Conservation (phyloP, 1,140 invertebrate genomes). For the Diorhabda sublineata region DNA sequence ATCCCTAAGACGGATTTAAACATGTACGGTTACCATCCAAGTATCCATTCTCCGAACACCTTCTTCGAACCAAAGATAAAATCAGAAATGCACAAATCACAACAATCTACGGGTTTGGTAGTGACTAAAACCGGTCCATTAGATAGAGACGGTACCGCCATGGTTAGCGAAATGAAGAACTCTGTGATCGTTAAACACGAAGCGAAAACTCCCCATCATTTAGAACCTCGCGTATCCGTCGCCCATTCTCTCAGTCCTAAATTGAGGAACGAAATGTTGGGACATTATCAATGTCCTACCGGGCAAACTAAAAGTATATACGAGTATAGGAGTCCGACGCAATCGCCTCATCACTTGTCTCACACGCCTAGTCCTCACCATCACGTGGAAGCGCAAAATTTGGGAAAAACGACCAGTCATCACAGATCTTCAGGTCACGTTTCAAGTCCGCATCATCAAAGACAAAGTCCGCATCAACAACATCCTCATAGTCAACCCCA, state of each 20-base stretch:
- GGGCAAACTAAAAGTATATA: constrained; percentile 27
- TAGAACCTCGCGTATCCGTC: constrained; percentile 55
- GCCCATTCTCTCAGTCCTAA: constrained; percentile 62
- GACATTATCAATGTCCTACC: constrained; percentile 52
- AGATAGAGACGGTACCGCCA: constrained; percentile 51
- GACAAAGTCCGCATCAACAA: constrained; percentile 51
- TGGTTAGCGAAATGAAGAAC: constrained; percentile 65
- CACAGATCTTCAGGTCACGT: constrained; percentile 38
- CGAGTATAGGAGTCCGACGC: constrained; percentile 50
- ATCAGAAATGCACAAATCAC: constrained; percentile 43
- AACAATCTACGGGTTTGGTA: constrained; percentile 43
- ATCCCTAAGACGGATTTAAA: constrained; percentile 69
- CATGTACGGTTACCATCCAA: constrained; percentile 62
- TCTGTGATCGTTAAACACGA: constrained; percentile 77
- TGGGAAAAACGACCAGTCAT: constrained; percentile 36
- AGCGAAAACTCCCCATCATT: constrained; percentile 55
- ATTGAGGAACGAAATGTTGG: constrained; percentile 54
- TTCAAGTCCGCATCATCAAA: constrained; percentile 48
- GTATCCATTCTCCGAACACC: constrained; percentile 53
- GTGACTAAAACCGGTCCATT: constrained; percentile 45
- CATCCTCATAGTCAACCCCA: constrained; percentile 46
- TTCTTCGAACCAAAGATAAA: constrained; percentile 40
- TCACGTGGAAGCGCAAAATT: constrained; percentile 42
- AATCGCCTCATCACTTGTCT: constrained; percentile 53
- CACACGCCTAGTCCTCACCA: constrained; percentile 40